These are phyloP conservation scores for Cochlearius cochlearius DNA, from an alignment of 2,113 vertebrate species.

Conservation along the genomic window DNA sequence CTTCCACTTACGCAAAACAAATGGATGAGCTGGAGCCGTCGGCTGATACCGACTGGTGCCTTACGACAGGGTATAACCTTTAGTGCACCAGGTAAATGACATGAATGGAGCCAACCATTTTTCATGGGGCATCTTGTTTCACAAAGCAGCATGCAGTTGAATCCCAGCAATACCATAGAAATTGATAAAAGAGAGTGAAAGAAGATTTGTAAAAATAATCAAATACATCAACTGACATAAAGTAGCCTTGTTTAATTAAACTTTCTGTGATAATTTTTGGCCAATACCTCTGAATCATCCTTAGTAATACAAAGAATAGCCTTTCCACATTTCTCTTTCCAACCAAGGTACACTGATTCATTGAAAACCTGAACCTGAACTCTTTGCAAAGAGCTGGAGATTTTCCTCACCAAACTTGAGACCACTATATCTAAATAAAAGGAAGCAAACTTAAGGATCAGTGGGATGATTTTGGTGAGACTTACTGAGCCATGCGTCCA, in stretches of 20 bases:
- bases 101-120: background rate
- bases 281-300: background rate
- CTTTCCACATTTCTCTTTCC: background rate
- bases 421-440: background rate
- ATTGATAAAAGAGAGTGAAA: background rate
- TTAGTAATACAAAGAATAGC: background rate
- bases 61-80: background rate
- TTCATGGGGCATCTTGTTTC: background rate
- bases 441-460: background rate
- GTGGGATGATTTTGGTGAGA: background rate
- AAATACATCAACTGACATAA: background rate
- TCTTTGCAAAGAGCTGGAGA: background rate
- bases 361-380: background rate
- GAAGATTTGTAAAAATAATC: background rate
- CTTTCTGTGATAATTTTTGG: background rate
- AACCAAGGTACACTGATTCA: background rate
- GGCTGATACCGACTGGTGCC: background rate
- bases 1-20: background rate
- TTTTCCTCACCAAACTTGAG: background rate
- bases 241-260: background rate
- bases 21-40: background rate
- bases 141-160: background rate
- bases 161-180: background rate
- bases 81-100: background rate
- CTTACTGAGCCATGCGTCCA: fast-evolving